Evolutionary conservation across 2,888 invertebrate genomes (phyloP), one percentile per base, ranked within the genome.

Genomic region (Syrphus vitripennis): DNA sequence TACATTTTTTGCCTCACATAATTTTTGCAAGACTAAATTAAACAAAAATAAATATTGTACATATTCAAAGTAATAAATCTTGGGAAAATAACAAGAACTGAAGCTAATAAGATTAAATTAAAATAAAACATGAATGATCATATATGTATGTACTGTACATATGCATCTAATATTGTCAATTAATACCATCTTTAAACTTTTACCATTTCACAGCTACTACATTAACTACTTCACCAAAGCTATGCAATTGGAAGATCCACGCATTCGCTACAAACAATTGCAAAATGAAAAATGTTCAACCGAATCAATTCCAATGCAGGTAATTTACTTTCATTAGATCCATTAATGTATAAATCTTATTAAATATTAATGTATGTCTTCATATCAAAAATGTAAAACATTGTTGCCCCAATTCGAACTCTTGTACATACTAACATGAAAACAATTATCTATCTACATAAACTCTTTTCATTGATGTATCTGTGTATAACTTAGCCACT

Each of bases 181-280:
- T 34, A 10, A 1, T 34, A 10, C 12, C 10, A 9, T 34, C 34
- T 34, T 10, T 34, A n/a, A n/a, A n/a, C n/a, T n/a, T n/a, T n/a
- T n/a, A n/a, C n/a, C 14, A 14, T 19, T 78, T 87, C 88, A 34
- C 92, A 97, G 96, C 89, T 96, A 96, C 92, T 96, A 95, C 90
- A 94, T 96, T 88, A 96, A 97, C 92, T 96, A 95, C 90, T 93
- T 94, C 84, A 95, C 94, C 65, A 95, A 95, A 92, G 94, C 94
- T 53, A 96, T 96, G 88, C 95, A 95, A 89, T 95, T 96, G 94
- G 96, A 96, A 90, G 96, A 97, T 93, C 96, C 96, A 16, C 93
- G 96, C 88, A 93, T 93, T 71, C 93, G 94, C 84, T 94, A 94
- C 89, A 94, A 93, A 70, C 92, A 92, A 90, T 90, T 93, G 89